A percentile compares a stretch with the other conserved stretches of the same genome.
Evolutionary conservation across 2,888 invertebrate genomes (phyloP).

Genomic region (Zele albiditarsus): DNA sequence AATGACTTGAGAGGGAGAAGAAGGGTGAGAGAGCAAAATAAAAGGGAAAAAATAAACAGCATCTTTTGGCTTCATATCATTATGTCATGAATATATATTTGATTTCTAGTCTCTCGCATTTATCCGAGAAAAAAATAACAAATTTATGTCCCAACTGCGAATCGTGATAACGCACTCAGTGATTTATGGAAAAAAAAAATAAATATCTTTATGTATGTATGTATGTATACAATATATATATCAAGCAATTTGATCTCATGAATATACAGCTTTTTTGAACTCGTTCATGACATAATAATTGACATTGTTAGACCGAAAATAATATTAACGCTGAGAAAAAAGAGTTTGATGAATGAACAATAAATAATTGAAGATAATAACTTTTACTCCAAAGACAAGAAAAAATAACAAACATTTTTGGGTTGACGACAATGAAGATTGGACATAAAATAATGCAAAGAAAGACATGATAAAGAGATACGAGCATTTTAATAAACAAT

Average conservation of each 20-base stretch:
- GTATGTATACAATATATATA: neutral
- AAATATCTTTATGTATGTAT: neutral
- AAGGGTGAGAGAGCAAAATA: slow-evolving; percentile 10
- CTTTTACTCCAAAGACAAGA: neutral
- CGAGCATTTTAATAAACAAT: neutral
- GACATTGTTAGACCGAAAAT: neutral
- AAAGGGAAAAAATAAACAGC: slow-evolving; percentile 29
- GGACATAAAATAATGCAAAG: neutral
- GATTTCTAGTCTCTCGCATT: slow-evolving; percentile 61
- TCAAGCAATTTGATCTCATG: slow-evolving; percentile 16
- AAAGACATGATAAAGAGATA: neutral
- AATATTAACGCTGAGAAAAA: neutral
- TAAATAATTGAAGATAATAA: neutral
- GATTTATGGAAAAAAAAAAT: slow-evolving; percentile 12
- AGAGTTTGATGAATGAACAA: neutral
- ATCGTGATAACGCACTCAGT: neutral
- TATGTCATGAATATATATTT: slow-evolving; percentile 24
- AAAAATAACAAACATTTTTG: neutral
- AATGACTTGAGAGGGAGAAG: neutral
- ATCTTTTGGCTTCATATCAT: neutral
- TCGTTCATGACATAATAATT: slow-evolving; percentile 21
- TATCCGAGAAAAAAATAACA: slow-evolving; percentile 42
- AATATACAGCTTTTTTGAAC: slow-evolving; percentile 9
- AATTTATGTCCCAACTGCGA: slow-evolving; percentile 4
- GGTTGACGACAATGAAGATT: neutral